Percentiles rank a stretch among this genome's conserved stretches.
Evolutionary conservation across 1,140 invertebrate species (phyloP).

Genomic region (Uloborus diversus): DNA sequence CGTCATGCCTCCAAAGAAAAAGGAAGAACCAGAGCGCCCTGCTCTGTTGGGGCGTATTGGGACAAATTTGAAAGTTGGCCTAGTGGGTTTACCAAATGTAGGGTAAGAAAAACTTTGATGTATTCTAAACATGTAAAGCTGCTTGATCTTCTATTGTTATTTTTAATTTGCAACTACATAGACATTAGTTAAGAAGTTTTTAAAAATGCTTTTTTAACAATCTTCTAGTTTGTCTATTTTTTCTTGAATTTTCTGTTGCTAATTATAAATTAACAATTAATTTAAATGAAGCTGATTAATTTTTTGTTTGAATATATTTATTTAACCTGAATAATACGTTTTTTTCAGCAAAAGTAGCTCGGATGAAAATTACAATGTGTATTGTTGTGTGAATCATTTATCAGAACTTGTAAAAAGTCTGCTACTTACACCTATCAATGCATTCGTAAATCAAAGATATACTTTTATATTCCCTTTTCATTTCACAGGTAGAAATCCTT

Average conservation of each 20-base stretch:
- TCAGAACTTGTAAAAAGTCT: too few species aligned
- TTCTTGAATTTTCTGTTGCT: background rate
- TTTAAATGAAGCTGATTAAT: background rate
- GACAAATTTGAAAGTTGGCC: constrained; percentile 96
- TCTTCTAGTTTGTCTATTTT: constrained; percentile 42
- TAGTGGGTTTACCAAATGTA: constrained; percentile 95
- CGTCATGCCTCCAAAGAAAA: constrained; percentile 91
- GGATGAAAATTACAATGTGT: too few species aligned
- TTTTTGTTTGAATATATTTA: too few species aligned
- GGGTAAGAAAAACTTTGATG: constrained; percentile 69
- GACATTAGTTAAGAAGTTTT: too few species aligned
- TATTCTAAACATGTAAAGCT: background rate
- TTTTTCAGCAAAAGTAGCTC: too few species aligned
- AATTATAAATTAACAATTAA: background rate
- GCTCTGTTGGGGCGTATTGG: constrained; percentile 94
- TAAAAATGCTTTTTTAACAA: background rate
- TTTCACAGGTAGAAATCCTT: too few species aligned
- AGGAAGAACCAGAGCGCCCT: constrained; percentile 81
- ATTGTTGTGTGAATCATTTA: too few species aligned
- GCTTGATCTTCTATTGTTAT: background rate
- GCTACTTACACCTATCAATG: too few species aligned
- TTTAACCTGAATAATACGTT: too few species aligned
- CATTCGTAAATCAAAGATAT: too few species aligned
- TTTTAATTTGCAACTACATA: too few species aligned
- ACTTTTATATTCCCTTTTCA: too few species aligned